Conservation (phyloP, 2,888 invertebrate species). For the Petrolisthes cinctipes region DNA sequence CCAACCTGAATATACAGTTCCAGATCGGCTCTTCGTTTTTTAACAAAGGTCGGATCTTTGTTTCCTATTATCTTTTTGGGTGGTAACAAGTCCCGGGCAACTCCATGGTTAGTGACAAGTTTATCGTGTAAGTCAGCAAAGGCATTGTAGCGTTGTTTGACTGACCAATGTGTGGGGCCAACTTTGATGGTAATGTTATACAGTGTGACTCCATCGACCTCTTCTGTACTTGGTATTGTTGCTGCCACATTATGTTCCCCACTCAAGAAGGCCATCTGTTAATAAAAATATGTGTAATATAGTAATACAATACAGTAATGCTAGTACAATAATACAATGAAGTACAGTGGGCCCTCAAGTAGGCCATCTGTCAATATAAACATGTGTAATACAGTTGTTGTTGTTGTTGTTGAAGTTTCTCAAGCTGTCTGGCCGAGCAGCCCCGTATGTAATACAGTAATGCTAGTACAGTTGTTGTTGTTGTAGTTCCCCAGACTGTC, state of each 20-base stretch:
- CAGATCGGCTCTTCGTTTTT: slow-evolving; percentile 83
- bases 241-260: slow-evolving; percentile 38
- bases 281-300: not conserved
- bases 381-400: not conserved
- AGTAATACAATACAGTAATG: not conserved
- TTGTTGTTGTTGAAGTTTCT: not conserved
- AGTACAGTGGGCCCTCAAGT: not conserved
- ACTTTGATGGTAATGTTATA: slow-evolving; percentile 64
- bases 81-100: slow-evolving; percentile 87
- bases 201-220: slow-evolving; percentile 58
- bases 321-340: not conserved
- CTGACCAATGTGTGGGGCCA: slow-evolving; percentile 80
- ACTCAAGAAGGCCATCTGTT: slow-evolving; percentile 53
- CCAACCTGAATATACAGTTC: slow-evolving; percentile 79
- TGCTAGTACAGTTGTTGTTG: no score
- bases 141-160: slow-evolving; percentile 89
- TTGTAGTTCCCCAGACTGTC: no score
- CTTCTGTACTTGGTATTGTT: slow-evolving; percentile 43
- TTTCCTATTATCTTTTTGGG: slow-evolving; percentile 94
- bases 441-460: no score
- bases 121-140: slow-evolving; percentile 89
- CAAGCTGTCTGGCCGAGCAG: no score
- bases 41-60: slow-evolving; percentile 87
- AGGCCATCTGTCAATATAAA: not conserved
- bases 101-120: slow-evolving; percentile 83